Conservation (phyloP, 2,113 vertebrate genomes). For the Pagrus major region DNA sequence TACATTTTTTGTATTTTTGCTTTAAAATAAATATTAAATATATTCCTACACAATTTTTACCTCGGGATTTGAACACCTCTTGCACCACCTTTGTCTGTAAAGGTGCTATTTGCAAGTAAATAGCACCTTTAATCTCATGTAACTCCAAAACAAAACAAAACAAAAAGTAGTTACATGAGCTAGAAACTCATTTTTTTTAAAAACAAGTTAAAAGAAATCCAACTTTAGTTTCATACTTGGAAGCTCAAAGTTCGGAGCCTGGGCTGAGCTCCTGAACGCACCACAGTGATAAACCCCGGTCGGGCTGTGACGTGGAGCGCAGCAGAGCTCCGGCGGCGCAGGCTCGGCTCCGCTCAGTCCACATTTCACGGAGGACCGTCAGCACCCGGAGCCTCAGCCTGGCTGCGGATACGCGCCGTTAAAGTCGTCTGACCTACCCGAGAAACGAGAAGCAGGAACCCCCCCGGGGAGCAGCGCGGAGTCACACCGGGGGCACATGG, state of each 20-base stretch:
- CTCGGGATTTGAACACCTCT: too few relatives aligned
- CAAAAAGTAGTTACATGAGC: too few relatives aligned
- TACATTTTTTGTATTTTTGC: too few relatives aligned
- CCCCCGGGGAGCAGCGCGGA: constrained; percentile 8
- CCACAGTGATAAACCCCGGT: constrained; percentile 31
- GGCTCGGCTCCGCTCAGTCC: constrained; percentile 17
- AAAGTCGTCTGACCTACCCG: neutral
- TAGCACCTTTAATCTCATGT: too few relatives aligned
- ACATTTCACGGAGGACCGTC: constrained; percentile 17
- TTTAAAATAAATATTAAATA: too few relatives aligned
- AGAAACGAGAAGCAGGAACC: too few relatives aligned
- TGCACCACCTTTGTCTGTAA: too few relatives aligned
- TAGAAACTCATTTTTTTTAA: too few relatives aligned
- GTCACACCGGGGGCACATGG: constrained; percentile 61
- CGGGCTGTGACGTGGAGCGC: constrained; percentile 65
- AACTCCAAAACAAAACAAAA: too few relatives aligned
- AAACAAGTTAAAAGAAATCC: too few relatives aligned
- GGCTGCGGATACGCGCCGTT: neutral
- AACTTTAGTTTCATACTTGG: rapidly evolving
- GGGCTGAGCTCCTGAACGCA: constrained; percentile 37
- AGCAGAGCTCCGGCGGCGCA: constrained; percentile 37
- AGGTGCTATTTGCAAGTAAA: too few relatives aligned
- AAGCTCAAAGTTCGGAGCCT: neutral
- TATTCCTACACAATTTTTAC: too few relatives aligned
- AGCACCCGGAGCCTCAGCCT: neutral